Conservation (phyloP, 2,888 invertebrate genomes). For the Eurytoma adleriae region DNA sequence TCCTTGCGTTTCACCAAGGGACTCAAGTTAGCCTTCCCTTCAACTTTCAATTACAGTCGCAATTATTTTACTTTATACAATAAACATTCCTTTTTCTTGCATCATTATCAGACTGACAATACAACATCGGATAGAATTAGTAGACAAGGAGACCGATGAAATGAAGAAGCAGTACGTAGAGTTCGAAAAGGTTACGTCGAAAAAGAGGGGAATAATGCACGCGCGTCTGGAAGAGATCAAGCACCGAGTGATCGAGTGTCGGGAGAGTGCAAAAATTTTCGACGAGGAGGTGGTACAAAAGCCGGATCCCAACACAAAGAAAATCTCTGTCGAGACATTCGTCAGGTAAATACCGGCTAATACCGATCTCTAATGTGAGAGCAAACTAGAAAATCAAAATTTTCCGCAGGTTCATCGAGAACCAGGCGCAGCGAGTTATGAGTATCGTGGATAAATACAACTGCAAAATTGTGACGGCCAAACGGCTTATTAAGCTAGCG, state of each 20-base stretch:
- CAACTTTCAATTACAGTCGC: neutral
- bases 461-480: slow-evolving; percentile 79
- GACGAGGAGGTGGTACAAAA: slow-evolving; percentile 78
- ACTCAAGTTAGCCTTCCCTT: slow-evolving; percentile 28
- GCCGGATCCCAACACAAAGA: slow-evolving; percentile 80
- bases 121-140: slow-evolving; percentile 78
- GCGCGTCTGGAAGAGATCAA: slow-evolving; percentile 80
- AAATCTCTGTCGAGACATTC: slow-evolving; percentile 81
- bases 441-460: slow-evolving; percentile 80
- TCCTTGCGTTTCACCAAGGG: slow-evolving; percentile 11
- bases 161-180: slow-evolving; percentile 72
- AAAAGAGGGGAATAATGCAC: slow-evolving; percentile 75
- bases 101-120: slow-evolving; percentile 76
- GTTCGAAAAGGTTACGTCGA: slow-evolving; percentile 71
- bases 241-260: slow-evolving; percentile 77
- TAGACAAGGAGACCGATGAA: slow-evolving; percentile 77
- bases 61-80: neutral
- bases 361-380: neutral
- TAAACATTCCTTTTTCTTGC: neutral
- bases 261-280: slow-evolving; percentile 77
- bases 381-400: neutral
- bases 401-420: slow-evolving; percentile 78
- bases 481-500: slow-evolving; percentile 75
- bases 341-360: slow-evolving; percentile 67
- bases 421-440: slow-evolving; percentile 79